Evolutionary conservation across 2,797 vertebrate species (phyloP), one percentile per base, ranked within the genome.

Genomic region (Chrosomus eos): DNA sequence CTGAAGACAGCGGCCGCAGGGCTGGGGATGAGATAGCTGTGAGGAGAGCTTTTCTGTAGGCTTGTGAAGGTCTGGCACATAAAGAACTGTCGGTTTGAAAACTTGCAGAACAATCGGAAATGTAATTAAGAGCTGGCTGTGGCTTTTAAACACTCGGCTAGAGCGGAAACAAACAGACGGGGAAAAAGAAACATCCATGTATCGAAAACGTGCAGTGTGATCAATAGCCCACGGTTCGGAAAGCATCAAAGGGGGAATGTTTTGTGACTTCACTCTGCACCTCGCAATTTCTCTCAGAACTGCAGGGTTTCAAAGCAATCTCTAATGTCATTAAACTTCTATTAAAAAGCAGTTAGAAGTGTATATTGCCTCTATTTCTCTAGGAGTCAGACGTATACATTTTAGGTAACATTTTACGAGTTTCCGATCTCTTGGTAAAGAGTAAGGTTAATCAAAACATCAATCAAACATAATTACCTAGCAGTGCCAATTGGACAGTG

Each of bases 91-190:
- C 90, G 90, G 86, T 90, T 90, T 89, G 89, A 93, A 91, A 93
- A 87, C 89, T 90, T 88, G 89, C 90, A 91, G 90, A 92, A 93
- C 91, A 92, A 94, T 94, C 92, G 93, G 91, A 94, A 94, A 95
- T 93, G 93, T 94, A 95, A 95, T 95, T 95, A 94, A 93, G 92
- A 91, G 86, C 91, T 70, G 89, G 92, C 90, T 92, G 93, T 87
- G 87, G 93, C 92, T 94, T 94, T 94, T 94, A 94, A 95, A 94
- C 80, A 93, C 88, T 93, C 90, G 91, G 93, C 90, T 93, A 90
- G 93, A 86, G 89, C 91, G 89, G 92, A 93, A 95, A 94, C 92
- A 94, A 93, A 95, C 91, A 91, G 85, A 88, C 88, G 80, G 89
- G 71, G 53, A 71, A 73, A 71, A 85, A 82, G 38, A 91, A 93